phyloP scores from a whole-genome alignment of 2,797 vertebrate genomes.

The Poecile montanus region DNA sequence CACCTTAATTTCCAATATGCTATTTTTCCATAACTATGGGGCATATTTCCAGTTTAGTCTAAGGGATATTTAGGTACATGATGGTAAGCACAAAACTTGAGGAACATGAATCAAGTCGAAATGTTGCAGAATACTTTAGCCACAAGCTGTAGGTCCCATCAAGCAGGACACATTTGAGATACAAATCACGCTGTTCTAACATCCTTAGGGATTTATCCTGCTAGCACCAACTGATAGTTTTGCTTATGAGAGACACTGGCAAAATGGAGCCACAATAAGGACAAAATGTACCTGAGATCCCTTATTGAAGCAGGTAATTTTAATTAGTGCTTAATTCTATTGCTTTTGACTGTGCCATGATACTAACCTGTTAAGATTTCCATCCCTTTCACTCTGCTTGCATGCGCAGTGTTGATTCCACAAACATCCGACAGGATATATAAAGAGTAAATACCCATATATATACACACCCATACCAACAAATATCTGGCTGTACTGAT shows the following conservation, averaged over 20 bases:
- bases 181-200: background rate
- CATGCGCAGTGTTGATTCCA: background rate
- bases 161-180: background rate
- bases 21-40: background rate
- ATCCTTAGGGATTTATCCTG: background rate
- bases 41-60: slow-evolving; percentile 14
- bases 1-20: background rate
- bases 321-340: background rate
- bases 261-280: background rate
- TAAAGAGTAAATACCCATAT: too few species aligned
- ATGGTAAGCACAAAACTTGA: background rate
- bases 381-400: background rate
- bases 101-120: background rate
- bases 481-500: background rate
- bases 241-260: background rate
- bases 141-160: background rate
- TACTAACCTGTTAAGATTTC: background rate
- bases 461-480: background rate
- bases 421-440: background rate
- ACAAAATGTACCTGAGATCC: background rate
- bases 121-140: background rate
- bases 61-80: background rate
- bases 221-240: background rate
- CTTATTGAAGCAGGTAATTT: background rate
- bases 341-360: background rate